Base-by-base conservation (phyloP, 2,797 vertebrate genomes). In the Selene dorsalis region DNA sequence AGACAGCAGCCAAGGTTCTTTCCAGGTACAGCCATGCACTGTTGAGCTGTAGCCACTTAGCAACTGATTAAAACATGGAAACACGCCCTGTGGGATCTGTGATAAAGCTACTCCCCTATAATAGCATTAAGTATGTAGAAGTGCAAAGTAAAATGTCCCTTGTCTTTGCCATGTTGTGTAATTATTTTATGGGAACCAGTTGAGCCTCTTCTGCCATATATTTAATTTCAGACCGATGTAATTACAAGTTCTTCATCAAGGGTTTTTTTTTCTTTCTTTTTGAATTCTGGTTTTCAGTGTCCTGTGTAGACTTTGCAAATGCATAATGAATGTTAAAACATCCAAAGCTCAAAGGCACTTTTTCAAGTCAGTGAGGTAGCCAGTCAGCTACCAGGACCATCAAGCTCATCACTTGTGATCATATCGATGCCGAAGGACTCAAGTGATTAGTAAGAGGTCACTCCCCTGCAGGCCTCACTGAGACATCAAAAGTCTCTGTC, bases 41-140 rank as follows among this genome's bases (percentile, higher is more conserved):
- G 83, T 84, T 86, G 89, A 92, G 83, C 87, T 88, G 88, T 84
- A 94, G 86, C 91, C 93, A 94, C 92, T 94, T 94, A 94, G 89
- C 91, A 92, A 93, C 90, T 91, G 87, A 92, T 93, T 93, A 92
- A 93, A 90, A 92, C 80, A 90, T 89, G 82, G 89, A 92, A 93
- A 93, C 83, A 91, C 83, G 90, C 87, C 77, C 83, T 64, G 74
- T 80, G 64, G 78, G 83, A 87, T 86, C 82, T 83, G 87, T 85
- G 87, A 87, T 89, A 83, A 87, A 82, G 74, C 79, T 77, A 63
- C 71, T 78, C 69, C 77, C 71, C 78, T 78, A 75, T 86, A 90
- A 84, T 79, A 80, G 77, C 77, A 73, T 82, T 84, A 87, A 79
- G 73, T 73, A 79, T 73, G 74, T 89, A 88, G 73, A 86, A 73